A percentile compares a stretch with the other conserved stretches of the same genome.
phyloP scores from a whole-genome alignment of 2,888 invertebrate species.

The Cephus pygmeus region DNA sequence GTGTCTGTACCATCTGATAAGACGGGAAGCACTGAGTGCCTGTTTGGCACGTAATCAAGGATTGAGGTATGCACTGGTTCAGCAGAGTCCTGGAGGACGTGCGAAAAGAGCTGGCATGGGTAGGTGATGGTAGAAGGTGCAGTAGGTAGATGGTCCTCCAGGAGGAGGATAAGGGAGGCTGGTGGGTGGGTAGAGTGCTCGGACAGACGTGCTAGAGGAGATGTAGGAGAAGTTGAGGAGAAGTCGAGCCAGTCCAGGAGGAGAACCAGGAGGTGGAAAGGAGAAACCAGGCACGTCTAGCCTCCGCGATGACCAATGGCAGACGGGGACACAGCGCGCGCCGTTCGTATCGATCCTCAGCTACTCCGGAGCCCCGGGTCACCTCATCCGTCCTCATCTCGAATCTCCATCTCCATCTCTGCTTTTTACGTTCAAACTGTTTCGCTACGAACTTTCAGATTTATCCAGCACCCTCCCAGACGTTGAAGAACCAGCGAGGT shows the following conservation, averaged over 20 bases:
- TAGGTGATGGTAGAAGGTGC: too few species aligned
- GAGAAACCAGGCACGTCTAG: slow-evolving; percentile 55
- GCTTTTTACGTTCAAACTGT: slow-evolving; percentile 25
- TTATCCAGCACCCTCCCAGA: background rate
- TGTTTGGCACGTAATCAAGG: too few species aligned
- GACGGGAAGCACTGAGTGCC: too few species aligned
- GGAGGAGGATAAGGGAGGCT: slow-evolving; percentile 17
- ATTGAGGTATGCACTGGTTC: too few species aligned
- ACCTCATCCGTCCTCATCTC: slow-evolving; percentile 53
- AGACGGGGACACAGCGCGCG: slow-evolving; percentile 60
- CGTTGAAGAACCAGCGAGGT: too few species aligned
- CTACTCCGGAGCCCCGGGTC: slow-evolving; percentile 47
- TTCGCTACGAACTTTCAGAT: slow-evolving; percentile 7
- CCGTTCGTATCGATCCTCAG: slow-evolving; percentile 57
- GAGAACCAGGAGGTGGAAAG: slow-evolving; percentile 1
- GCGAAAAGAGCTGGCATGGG: too few species aligned
- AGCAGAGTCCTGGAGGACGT: too few species aligned
- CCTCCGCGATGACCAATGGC: slow-evolving; percentile 64
- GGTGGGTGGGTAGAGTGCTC: slow-evolving; percentile 11
- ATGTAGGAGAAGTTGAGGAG: slow-evolving; percentile 21
- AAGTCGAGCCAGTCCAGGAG: background rate
- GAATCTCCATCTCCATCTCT: slow-evolving; percentile 44
- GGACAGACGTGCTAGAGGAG: slow-evolving; percentile 14
- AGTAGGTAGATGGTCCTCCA: slow-evolving; percentile 2
- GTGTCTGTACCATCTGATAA: too few species aligned